Conservation (phyloP, 2,113 vertebrate genomes). For the Cinclus mexicanus region DNA sequence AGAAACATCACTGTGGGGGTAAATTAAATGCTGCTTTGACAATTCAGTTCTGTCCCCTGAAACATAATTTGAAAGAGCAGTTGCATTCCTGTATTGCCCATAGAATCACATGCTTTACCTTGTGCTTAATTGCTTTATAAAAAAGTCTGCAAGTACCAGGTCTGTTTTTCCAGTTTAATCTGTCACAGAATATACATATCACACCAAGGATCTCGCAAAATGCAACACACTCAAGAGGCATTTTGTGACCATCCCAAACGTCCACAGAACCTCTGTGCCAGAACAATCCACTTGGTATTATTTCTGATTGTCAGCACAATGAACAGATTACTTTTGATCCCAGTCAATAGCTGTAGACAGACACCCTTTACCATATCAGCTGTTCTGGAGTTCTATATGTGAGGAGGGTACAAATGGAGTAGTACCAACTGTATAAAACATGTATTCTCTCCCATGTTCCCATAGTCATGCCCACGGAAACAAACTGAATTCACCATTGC, state of each 20-base stretch:
- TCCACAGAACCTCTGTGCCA: not conserved
- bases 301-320: not conserved
- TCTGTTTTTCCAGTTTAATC: not conserved
- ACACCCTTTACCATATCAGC: not conserved
- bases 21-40: not conserved
- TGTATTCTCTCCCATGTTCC: not conserved
- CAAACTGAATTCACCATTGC: not conserved
- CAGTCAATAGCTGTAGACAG: not conserved
- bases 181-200: not conserved
- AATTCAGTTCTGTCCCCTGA: not conserved
- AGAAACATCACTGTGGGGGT: not conserved
- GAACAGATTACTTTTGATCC: not conserved
- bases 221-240: accelerated
- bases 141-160: not conserved
- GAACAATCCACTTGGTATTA: not conserved
- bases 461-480: not conserved
- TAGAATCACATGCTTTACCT: not conserved
- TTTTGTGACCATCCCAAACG: not conserved
- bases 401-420: not conserved
- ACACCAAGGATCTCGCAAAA: not conserved
- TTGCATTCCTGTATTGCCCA: not conserved
- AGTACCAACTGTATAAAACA: not conserved
- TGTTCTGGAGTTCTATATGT: not conserved
- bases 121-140: not conserved
- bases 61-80: not conserved